Evolutionary conservation across 2,888 invertebrate genomes (phyloP).

Genomic region (Tetanocera ferruginea): DNA sequence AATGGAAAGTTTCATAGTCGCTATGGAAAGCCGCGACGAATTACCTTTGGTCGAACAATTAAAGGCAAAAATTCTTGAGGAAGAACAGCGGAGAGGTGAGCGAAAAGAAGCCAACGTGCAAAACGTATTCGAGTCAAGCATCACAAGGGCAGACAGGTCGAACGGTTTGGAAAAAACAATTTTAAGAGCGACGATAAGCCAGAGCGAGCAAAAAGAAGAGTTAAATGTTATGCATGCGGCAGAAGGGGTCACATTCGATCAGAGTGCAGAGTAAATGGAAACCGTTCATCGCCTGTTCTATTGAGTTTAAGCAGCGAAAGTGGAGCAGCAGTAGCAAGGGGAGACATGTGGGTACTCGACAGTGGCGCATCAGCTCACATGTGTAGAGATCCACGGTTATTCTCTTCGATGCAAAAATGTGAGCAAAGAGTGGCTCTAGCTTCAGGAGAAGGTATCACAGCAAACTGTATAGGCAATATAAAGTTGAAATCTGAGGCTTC

Average conservation of each 20-base stretch:
- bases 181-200: background rate
- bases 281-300: too few species aligned
- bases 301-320: background rate
- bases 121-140: constrained; percentile 21
- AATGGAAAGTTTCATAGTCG: constrained; percentile 42
- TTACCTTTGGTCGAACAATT: constrained; percentile 38
- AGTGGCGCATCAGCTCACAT: background rate
- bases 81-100: constrained; percentile 36
- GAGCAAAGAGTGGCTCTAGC: constrained; percentile 30
- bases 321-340: background rate
- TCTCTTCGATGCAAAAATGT: background rate
- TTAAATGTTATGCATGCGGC: too few species aligned
- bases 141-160: background rate
- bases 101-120: constrained; percentile 8
- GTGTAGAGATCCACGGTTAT: background rate
- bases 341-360: too few species aligned
- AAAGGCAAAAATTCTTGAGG: constrained; percentile 34
- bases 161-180: constrained; percentile 4
- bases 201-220: background rate
- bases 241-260: too few species aligned
- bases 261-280: too few species aligned
- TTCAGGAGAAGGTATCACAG: constrained; percentile 31
- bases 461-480: constrained; percentile 30
- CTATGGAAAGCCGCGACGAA: constrained; percentile 38
- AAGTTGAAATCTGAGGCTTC: too few species aligned